phyloP scores from a whole-genome alignment of 2,888 invertebrate genomes.

The Sarcophaga rosellei region DNA sequence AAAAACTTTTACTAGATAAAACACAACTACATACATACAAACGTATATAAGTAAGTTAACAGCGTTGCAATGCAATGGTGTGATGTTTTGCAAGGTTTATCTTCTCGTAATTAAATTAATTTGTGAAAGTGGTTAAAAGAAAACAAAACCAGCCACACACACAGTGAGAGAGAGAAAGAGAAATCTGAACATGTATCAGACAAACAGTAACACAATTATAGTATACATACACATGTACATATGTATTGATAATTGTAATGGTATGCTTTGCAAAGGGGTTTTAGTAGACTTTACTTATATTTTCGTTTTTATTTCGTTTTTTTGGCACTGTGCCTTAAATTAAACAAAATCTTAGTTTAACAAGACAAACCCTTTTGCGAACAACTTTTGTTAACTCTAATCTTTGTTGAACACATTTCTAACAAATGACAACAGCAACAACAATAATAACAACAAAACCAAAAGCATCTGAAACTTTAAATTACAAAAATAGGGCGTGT shows the following conservation, averaged over 20 bases:
- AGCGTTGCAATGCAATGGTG: background rate
- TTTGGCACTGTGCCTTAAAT: background rate
- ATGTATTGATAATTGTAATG: no score
- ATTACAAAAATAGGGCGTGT: constrained; percentile 62
- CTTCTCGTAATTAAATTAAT: constrained; percentile 67
- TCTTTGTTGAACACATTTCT: background rate
- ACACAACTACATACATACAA: background rate
- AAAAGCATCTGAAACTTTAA: constrained; percentile 12
- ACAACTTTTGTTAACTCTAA: constrained; percentile 55
- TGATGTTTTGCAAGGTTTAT: constrained; percentile 60
- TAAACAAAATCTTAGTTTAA: constrained; percentile 48
- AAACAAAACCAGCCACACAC: background rate
- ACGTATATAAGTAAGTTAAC: no score
- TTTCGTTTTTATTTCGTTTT: background rate
- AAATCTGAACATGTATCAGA: no score
- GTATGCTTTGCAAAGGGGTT: no score
- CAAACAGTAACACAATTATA: no score
- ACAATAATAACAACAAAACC: constrained; percentile 7
- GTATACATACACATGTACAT: no score
- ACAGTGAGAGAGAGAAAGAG: no score
- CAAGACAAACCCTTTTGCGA: constrained; percentile 60
- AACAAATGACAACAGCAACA: constrained; percentile 28
- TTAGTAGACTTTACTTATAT: background rate
- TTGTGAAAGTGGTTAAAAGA: constrained; percentile 45
- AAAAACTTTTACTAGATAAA: background rate